Evolutionary conservation across 2,888 invertebrate genomes (phyloP).

Genomic region (Phrixothrix hirtus): DNA sequence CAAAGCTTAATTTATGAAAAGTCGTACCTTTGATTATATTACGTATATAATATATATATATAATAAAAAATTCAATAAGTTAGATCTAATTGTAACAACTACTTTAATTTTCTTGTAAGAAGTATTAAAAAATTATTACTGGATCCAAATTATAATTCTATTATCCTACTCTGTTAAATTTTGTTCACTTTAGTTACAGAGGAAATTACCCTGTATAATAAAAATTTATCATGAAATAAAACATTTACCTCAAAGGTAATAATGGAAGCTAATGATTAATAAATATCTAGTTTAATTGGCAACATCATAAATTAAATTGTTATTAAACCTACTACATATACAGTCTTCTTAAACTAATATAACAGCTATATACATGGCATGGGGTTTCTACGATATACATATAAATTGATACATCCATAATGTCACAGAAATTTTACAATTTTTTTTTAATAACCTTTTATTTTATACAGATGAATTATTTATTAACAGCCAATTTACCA

Average conservation of each 20-base stretch:
- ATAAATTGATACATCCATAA: conserved; percentile 22
- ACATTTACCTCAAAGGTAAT: conserved; percentile 28
- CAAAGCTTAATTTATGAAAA: too few relatives aligned
- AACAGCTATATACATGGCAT: conserved; percentile 40
- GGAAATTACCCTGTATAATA: too few relatives aligned
- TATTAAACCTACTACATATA: conserved; percentile 40
- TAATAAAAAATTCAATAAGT: too few relatives aligned
- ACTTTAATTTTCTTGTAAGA: too few relatives aligned
- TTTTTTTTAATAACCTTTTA: conserved; percentile 8
- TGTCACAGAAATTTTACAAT: conserved; percentile 16
- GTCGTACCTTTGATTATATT: too few relatives aligned
- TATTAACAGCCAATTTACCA: conserved; percentile 32
- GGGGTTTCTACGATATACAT: conserved; percentile 25
- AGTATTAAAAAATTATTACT: too few relatives aligned
- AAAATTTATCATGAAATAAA: conserved; percentile 1
- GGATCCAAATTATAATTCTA: too few relatives aligned
- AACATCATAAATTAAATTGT: conserved; percentile 30
- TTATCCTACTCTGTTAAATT: too few relatives aligned
- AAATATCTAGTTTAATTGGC: conserved; percentile 28
- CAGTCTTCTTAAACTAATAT: conserved; percentile 42
- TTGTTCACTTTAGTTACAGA: too few relatives aligned
- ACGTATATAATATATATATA: too few relatives aligned
- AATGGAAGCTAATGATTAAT: conserved; percentile 28
- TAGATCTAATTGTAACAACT: too few relatives aligned
- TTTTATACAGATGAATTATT: conserved; percentile 28